Evolutionary conservation across 2,113 vertebrate species (phyloP), one percentile per base, ranked within the genome.

Genomic region (Sula dactylatra): DNA sequence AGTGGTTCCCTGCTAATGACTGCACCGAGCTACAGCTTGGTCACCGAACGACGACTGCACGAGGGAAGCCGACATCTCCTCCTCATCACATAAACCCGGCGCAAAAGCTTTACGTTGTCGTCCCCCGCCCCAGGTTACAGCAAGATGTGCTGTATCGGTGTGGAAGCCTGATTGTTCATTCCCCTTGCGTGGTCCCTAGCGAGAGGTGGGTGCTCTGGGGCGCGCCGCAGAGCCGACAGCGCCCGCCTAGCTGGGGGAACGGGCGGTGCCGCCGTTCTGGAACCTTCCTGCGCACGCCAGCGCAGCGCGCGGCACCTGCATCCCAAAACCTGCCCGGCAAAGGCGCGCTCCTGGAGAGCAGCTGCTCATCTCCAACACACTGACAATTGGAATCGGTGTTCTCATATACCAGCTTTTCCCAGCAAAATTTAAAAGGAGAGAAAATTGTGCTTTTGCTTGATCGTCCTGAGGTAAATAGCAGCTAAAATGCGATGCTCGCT

Each of bases 211-310:
- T 42, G 92, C 96, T 92, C 69, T 32, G 45, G 88, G 69, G 83
- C 10, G 11, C n/a, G 86, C 92, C 3, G 21, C 16, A 31, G 47
- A 45, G 44, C 3, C 10, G 73, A 50, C 62, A 31, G 54, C 58
- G 40, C 42, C 58, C 67, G 13, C 56, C 78, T 58, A 19, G 82
- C 80, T 73, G 8, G 34, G 82, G 54, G 80, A 94, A 86, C 40
- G 40, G 96, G 88, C 34, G 54, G 78, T 42, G 52, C 54, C 38
- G 44, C 83, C 25, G 4, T 97, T 98, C 98, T 98, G 88, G 98
- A 98, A 98, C 58, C 85, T 98, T 98, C 98, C 90, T 58, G 56
- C 20, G 18, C 89, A 93, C 34, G 19, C 50, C 65, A 69, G 65
- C 4, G 16, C 40, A 4, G 58, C 25, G 34, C 7, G 16, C 49